Conservation (phyloP, 2,888 invertebrate species). For the Biston stratarius region DNA sequence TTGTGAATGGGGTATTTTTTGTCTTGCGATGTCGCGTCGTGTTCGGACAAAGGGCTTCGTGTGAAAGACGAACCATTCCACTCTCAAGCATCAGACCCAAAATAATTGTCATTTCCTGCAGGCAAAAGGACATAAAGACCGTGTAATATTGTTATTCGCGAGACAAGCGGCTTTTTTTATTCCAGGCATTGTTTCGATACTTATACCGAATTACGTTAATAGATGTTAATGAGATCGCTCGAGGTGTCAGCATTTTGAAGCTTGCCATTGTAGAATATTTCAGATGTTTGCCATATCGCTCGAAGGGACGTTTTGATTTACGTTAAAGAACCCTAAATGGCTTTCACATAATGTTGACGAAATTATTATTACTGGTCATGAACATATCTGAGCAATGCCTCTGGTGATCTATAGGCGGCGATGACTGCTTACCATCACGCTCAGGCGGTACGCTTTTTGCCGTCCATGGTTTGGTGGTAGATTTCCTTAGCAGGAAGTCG, state of each 20-base stretch:
- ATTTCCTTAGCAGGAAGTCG: no score
- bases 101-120: constrained; percentile 87
- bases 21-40: constrained; percentile 64
- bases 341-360: constrained; percentile 17
- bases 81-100: constrained; percentile 77
- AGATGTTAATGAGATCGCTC: constrained; percentile 61
- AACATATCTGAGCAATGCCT: no score
- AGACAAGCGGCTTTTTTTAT: constrained; percentile 50
- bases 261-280: constrained; percentile 32
- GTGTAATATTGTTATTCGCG: constrained; percentile 49
- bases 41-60: constrained; percentile 76
- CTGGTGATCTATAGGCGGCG: no score
- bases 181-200: constrained; percentile 50
- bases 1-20: constrained; percentile 80
- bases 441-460: no score
- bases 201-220: constrained; percentile 60
- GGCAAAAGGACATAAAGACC: constrained; percentile 53
- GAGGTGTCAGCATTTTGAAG: constrained; percentile 47
- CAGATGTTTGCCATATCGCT: constrained; percentile 33
- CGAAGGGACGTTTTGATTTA: constrained; percentile 25
- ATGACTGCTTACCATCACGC: no score
- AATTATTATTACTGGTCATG: background rate
- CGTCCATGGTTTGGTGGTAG: no score
- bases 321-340: constrained; percentile 5
- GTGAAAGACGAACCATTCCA: constrained; percentile 81